These are phyloP conservation scores for Anagrus nilaparvatae DNA, from an alignment of 1,140 invertebrate genomes.

Conservation along the genomic window DNA sequence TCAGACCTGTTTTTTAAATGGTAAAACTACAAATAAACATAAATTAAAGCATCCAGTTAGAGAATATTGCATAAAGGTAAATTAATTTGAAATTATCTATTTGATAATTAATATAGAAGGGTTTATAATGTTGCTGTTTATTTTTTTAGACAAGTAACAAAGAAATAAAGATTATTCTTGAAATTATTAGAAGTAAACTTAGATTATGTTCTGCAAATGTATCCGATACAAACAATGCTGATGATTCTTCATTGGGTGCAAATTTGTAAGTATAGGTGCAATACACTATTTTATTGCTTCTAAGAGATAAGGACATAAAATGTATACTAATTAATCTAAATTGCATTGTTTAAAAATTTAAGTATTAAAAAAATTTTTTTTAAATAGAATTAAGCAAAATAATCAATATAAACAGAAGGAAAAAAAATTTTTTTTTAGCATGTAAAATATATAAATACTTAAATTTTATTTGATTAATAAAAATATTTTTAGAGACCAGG, in stretches of 20 bases:
- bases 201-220: slow-evolving; percentile 35
- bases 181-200: slow-evolving; percentile 40
- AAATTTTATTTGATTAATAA: slow-evolving; percentile 2
- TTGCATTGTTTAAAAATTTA: no score
- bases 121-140: slow-evolving; percentile 12
- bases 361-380: no score
- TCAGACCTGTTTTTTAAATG: slow-evolving; percentile 70
- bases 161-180: slow-evolving; percentile 41
- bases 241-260: slow-evolving; percentile 24
- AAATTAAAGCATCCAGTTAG: slow-evolving; percentile 67
- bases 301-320: no score
- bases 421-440: no score
- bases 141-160: slow-evolving; percentile 38
- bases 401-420: no score
- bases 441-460: no score
- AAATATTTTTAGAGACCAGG: slow-evolving; percentile 27
- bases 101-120: slow-evolving; percentile 8
- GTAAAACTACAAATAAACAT: slow-evolving; percentile 58
- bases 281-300: no score
- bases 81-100: slow-evolving; percentile 11
- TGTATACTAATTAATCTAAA: no score
- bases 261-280: slow-evolving; percentile 22
- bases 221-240: slow-evolving; percentile 19
- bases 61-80: slow-evolving; percentile 61
- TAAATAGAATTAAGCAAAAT: no score